Evolutionary conservation across 1,140 invertebrate species (phyloP), one percentile per base, ranked within the genome.

Genomic region (Drosophila kikkawai): DNA sequence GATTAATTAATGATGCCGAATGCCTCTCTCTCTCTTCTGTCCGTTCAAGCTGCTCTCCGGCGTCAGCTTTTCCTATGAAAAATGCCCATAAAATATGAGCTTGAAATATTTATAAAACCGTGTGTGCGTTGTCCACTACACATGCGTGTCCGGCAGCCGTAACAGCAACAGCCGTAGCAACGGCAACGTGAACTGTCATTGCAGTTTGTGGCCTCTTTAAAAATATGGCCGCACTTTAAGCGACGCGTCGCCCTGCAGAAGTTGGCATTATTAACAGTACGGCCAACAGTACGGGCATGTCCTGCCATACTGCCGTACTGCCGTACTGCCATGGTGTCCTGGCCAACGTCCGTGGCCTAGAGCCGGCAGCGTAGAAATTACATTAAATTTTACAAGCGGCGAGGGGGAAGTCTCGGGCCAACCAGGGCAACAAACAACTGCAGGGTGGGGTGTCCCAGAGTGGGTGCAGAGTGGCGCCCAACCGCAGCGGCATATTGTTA

Each of bases 361-460:
- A 80, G 76, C 78, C 69, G 76, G 26, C 68, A 74, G 78, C 78
- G 78, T 79, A 75, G 76, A 80, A 80, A 80, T 80, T 80, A 80
- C 78, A 80, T 79, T 79, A 80, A 64, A 80, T 80, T 79, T 79
- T 80, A 74, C 76, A 79, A 80, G 76, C 57, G 67, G 57, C 44
- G 34, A 59, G 67, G 17, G 37, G 34, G n/a, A 34, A 29, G 47
- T 29, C 36, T 51, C 15, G 37, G 63, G 47, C 65, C 68, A 71
- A 26, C 41, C 51, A 13, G 66, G 68, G 29, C 66, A 69, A 12
- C 69, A 73, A 70, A 71, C 51, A 70, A 41, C 50, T 70, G 51
- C 32, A 56, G 68, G 45, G 45, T 22, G 44, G 17, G 11, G 32
- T 34, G 15, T 15, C 19, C 19, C 12, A 3, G 29, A 7, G n/a